Conservation (phyloP, 2,113 vertebrate species). For the Nycticryphes semicollaris region DNA sequence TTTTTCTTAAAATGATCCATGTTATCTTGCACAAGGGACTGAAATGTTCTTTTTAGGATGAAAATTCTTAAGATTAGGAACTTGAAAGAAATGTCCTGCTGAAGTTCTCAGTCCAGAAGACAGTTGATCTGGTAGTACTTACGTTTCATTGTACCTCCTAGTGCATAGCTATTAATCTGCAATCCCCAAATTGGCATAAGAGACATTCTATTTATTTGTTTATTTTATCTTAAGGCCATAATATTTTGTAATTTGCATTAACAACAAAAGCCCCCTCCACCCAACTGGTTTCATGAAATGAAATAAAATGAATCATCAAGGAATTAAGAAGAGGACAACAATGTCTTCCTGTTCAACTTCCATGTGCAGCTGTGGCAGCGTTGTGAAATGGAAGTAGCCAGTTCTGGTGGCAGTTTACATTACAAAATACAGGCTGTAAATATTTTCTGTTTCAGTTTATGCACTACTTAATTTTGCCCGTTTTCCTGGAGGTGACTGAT, state of each 20-base stretch:
- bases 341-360: background rate
- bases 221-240: background rate
- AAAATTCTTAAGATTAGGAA: background rate
- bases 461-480: background rate
- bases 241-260: background rate
- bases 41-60: background rate
- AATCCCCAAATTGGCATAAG: background rate
- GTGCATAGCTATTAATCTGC: background rate
- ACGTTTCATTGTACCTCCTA: background rate
- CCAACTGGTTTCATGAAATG: background rate
- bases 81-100: background rate
- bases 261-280: background rate
- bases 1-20: background rate
- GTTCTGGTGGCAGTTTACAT: background rate
- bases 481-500: background rate
- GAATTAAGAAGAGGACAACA: background rate
- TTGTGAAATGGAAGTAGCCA: background rate
- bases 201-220: background rate
- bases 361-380: background rate
- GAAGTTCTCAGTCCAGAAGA: background rate
- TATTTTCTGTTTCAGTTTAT: background rate
- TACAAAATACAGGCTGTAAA: background rate
- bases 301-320: background rate
- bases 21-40: background rate
- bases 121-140: background rate